Base-by-base conservation (phyloP, 2,113 vertebrate species). In the Xiphophorus hellerii region DNA sequence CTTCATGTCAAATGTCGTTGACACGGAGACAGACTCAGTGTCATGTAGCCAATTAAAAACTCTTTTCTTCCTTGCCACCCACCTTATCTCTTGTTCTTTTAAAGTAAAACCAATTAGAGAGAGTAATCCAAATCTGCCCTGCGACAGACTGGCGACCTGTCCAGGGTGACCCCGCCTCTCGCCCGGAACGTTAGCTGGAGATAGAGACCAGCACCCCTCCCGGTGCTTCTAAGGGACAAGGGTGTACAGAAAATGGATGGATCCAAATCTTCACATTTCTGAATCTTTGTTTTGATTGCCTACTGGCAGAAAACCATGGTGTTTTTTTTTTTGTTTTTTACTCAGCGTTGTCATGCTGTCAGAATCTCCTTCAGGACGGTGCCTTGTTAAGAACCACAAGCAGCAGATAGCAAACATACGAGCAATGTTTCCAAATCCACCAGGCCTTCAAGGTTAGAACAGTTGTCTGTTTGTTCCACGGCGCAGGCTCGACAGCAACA, bases 401-500 rank as follows among this genome's bases (percentile, higher is more conserved):
- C 51, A n/a, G 25, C 22, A 58, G 25, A 58, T n/a, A 48, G 44
- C 44, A 48, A 17, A 20, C 44, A 48, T 48, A 17, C 51, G 2
- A n/a, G 25, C 51, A 58, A 58, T n/a, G 51, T 25, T 58, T 58
- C n/a, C 51, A 25, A 58, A 25, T 58, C 51, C 25, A n/a, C 20
- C 3, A 60, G 11, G 2, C 17, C 68, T 28, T 72, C 69, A 73
- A 60, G 42, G 58, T 72, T 67, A 28, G 10, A 74, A 62, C 61
- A 4, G 70, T 62, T 69, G 51, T 39, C 65, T 31, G 27, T 66
- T 62, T 31, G 20, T 69, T 54, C 28, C 51, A 10, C 68, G 37
- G 25, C 58, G 39, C 63, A 68, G 66, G 9, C 33, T 30, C 31
- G 13, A 54, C 29, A 63, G 33, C 44, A 27, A 22, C 61, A 37